phyloP scores from a whole-genome alignment of 2,113 vertebrate genomes.

The Anhinga anhinga region DNA sequence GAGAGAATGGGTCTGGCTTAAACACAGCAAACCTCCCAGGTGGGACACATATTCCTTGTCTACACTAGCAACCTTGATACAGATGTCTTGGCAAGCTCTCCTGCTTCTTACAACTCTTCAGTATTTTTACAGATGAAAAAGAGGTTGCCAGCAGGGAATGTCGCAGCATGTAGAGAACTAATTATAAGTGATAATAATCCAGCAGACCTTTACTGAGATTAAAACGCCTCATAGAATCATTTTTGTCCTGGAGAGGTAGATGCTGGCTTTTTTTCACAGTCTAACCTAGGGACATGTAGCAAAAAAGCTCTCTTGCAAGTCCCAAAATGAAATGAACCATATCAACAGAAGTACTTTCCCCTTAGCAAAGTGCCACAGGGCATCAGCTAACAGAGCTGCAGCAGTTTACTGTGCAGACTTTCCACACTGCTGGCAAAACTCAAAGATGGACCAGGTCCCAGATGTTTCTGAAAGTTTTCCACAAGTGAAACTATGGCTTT shows the following conservation, averaged over 20 bases:
- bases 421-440: not conserved
- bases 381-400: not conserved
- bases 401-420: not conserved
- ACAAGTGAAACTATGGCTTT: not conserved
- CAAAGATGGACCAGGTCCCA: not conserved
- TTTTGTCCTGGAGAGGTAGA: conserved; percentile 12
- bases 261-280: not conserved
- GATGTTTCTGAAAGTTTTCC: not conserved
- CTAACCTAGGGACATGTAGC: not conserved
- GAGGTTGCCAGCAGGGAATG: conserved; percentile 3
- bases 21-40: not conserved
- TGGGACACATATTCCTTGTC: not conserved
- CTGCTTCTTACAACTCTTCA: not conserved
- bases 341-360: not conserved
- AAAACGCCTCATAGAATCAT: not conserved
- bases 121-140: conserved; percentile 26
- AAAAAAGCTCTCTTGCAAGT: not conserved
- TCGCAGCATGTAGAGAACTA: not conserved
- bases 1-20: not conserved
- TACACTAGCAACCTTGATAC: not conserved
- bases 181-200: conserved; percentile 42
- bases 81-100: conserved; percentile 24
- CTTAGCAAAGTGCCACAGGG: not conserved
- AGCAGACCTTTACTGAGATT: not conserved
- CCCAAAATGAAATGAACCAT: not conserved